phyloP scores from a whole-genome alignment of 2,113 vertebrate genomes.

The Hemichromis elongatus region DNA sequence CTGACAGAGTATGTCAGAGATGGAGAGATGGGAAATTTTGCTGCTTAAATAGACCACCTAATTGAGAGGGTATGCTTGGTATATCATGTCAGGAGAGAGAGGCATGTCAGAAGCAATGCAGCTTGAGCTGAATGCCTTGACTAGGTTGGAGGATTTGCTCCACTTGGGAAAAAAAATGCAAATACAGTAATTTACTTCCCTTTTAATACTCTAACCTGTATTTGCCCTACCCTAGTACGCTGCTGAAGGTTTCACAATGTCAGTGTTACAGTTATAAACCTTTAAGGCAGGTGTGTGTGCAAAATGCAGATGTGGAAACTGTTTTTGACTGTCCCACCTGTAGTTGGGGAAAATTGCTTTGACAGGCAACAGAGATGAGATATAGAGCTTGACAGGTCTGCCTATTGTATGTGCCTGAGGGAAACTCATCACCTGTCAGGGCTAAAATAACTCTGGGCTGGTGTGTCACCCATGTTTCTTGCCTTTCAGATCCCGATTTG shows the following conservation, averaged over 20 bases:
- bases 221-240: background rate
- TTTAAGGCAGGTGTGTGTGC: background rate
- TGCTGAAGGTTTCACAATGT: background rate
- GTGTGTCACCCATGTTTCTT: constrained; percentile 1
- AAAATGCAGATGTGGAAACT: constrained; percentile 1
- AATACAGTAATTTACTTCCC: background rate
- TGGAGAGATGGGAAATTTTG: background rate
- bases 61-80: background rate
- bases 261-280: background rate
- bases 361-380: constrained; percentile 30
- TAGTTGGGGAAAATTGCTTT: background rate
- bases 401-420: constrained; percentile 40
- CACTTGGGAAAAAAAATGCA: background rate
- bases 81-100: background rate
- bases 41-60: background rate
- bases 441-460: constrained; percentile 33
- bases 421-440: constrained; percentile 33
- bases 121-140: background rate
- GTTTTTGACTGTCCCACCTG: background rate
- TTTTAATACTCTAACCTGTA: background rate
- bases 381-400: constrained; percentile 41
- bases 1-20: background rate
- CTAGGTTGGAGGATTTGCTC: background rate
- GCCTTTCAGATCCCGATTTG: constrained; percentile 13
- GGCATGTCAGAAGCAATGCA: background rate